Evolutionary conservation across 2,113 vertebrate species (phyloP), one percentile per base, ranked within the genome.

Genomic region (Cheilinus undulatus): DNA sequence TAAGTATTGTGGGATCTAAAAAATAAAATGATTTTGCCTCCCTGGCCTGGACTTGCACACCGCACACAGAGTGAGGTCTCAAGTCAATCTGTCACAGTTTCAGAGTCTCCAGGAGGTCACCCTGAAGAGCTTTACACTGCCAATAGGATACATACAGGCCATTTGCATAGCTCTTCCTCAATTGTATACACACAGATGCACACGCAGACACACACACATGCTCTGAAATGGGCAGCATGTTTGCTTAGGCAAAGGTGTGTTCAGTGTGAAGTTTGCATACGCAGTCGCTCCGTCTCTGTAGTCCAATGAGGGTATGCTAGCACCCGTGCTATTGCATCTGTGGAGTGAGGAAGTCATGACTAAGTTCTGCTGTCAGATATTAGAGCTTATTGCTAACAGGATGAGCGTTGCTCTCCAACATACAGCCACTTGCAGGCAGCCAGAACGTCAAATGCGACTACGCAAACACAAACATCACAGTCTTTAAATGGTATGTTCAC

Each of bases 351-450:
- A 86, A 83, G 83, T 89, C 76, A 36, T 77, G 63, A 58, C 84
- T 59, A 86, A 74, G 76, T 84, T 88, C 71, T 74, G 84, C 89
- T 85, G 86, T 87, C 76, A 54, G 80, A 77, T 84, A 68, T 84
- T 65, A 60, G 85, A 88, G 86, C 85, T 90, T 92, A 91, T 92
- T 92, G 91, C 91, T 85, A 88, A 90, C 68, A 80, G 54, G 85
- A 78, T 52, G 84, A 88, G 78, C 80, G 27, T 64, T 71, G 59
- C 80, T 84, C 78, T 85, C 82, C 43, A 73, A 84, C 71, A 75
- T 58, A 74, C 82, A 80, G 81, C 77, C 83, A 69, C 69, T 57
- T 53, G 34, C 58, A 78, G 68, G 73, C 78, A 82, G 78, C 64
- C 83, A 74, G 64, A 78, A 83, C 75, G 69, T 71, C 83, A 82